phyloP scores from a whole-genome alignment of 1,140 invertebrate genomes.

The Riptortus pedestris region DNA sequence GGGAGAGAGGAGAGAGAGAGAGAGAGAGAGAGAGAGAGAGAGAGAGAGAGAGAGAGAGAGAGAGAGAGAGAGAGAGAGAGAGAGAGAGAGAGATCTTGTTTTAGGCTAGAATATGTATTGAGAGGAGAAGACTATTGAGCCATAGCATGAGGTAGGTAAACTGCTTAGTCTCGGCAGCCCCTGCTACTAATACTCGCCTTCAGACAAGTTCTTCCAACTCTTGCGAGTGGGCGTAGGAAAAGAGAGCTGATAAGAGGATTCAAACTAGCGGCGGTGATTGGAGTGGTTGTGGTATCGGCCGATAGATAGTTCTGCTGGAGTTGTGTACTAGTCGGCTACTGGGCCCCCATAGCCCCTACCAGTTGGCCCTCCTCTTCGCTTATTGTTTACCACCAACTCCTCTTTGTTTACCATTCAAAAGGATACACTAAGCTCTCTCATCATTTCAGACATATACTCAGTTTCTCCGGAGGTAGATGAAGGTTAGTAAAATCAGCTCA shows the following conservation, averaged over 20 bases:
- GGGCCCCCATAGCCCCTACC: background rate
- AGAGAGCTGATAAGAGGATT: too few species aligned
- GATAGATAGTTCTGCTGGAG: constrained; percentile 1
- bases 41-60: background rate
- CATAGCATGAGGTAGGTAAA: too few species aligned
- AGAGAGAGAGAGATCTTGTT: background rate
- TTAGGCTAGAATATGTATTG: too few species aligned
- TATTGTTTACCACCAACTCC: background rate
- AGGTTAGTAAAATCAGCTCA: constrained; percentile 4
- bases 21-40: background rate
- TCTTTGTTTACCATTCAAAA: background rate
- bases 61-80: background rate
- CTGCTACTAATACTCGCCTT: too few species aligned
- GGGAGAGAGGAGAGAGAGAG: background rate
- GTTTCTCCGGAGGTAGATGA: constrained; percentile 14
- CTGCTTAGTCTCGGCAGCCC: too few species aligned
- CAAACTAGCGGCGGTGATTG: too few species aligned
- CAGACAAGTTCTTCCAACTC: too few species aligned
- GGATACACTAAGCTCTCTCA: too few species aligned
- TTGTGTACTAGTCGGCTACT: background rate
- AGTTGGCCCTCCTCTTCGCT: background rate
- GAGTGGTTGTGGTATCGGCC: background rate
- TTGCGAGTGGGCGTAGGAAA: too few species aligned
- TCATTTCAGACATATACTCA: constrained; percentile 1
- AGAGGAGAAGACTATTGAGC: too few species aligned